phyloP scores from a whole-genome alignment of 2,113 vertebrate species.

The Benitochromis conjunctus region DNA sequence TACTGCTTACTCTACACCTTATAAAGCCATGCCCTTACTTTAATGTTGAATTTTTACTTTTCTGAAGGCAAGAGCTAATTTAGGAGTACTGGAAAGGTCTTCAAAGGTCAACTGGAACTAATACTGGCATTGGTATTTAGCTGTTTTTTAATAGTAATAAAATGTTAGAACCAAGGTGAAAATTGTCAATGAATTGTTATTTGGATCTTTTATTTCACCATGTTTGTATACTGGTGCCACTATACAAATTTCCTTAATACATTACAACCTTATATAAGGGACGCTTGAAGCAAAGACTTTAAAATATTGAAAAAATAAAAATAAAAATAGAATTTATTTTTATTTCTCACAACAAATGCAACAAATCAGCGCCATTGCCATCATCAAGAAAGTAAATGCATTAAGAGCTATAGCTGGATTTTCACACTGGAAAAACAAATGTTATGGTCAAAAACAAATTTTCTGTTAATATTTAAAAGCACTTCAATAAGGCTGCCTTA shows the following conservation, averaged over 20 bases:
- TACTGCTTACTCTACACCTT: background rate
- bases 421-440: background rate
- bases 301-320: accelerated
- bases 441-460: background rate
- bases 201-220: background rate
- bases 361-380: background rate
- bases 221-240: background rate
- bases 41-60: background rate
- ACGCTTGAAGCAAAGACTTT: background rate
- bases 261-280: background rate
- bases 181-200: background rate
- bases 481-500: background rate
- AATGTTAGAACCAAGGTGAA: background rate
- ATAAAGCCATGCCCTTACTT: background rate
- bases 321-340: background rate
- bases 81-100: background rate
- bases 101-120: background rate
- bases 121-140: background rate
- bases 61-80: background rate
- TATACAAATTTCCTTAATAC: background rate
- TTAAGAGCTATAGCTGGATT: background rate
- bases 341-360: background rate
- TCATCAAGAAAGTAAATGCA: background rate
- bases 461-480: background rate
- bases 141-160: background rate